These are phyloP conservation scores for Epinotia nisella DNA, from an alignment of 2,888 invertebrate species.

Conservation along the genomic window DNA sequence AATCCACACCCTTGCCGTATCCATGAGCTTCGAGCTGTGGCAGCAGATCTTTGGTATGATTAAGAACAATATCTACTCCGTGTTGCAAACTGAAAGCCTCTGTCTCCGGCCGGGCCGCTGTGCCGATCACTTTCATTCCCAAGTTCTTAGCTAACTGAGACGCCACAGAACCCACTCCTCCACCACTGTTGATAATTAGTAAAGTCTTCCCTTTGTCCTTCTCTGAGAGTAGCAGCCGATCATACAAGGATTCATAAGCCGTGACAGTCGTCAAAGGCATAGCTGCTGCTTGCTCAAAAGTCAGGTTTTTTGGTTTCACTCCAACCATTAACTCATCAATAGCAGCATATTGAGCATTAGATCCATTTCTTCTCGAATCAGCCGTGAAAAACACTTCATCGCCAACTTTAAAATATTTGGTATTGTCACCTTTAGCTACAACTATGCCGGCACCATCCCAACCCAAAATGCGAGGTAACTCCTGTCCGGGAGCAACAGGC, in stretches of 20 bases:
- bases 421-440: constrained; percentile 64
- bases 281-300: constrained; percentile 76
- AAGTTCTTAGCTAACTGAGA: constrained; percentile 70
- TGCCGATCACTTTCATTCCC: constrained; percentile 74
- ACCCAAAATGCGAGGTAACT: constrained; percentile 67
- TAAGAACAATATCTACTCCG: constrained; percentile 70
- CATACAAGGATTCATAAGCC: constrained; percentile 70
- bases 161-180: constrained; percentile 76
- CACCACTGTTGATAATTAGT: constrained; percentile 74
- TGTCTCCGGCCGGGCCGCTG: constrained; percentile 71
- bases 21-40: constrained; percentile 67
- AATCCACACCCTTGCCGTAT: constrained; percentile 69
- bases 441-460: constrained; percentile 76
- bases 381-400: constrained; percentile 76
- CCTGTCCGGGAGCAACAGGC: constrained; percentile 58
- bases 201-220: constrained; percentile 72
- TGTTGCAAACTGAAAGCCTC: constrained; percentile 60
- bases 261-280: constrained; percentile 73
- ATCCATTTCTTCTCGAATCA: constrained; percentile 66
- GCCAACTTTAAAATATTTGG: constrained; percentile 64
- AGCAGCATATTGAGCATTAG: constrained; percentile 73
- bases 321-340: constrained; percentile 68
- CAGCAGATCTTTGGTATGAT: constrained; percentile 67
- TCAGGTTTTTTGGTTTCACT: constrained; percentile 67
- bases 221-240: constrained; percentile 67